These are phyloP conservation scores for Acyrthosiphon pisum DNA, from an alignment of 1,140 invertebrate genomes.

Conservation along the genomic window DNA sequence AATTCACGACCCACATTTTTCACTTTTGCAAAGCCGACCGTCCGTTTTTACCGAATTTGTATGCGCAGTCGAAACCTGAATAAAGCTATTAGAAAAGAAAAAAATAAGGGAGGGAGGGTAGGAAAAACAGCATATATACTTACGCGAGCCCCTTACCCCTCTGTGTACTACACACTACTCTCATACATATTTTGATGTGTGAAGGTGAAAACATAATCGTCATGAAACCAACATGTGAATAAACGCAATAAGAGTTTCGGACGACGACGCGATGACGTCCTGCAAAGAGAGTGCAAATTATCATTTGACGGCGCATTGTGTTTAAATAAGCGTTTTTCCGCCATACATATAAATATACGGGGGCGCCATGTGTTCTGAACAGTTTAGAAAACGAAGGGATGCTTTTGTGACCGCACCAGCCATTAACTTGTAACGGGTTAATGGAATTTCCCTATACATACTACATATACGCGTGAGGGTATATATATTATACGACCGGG, in stretches of 20 bases:
- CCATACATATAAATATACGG: background rate
- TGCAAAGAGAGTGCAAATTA: background rate
- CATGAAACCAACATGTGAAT: background rate
- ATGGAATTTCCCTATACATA: slow-evolving; percentile 41
- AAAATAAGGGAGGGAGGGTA: background rate
- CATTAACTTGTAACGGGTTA: slow-evolving; percentile 55
- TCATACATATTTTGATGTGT: background rate
- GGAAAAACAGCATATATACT: background rate
- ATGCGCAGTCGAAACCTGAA: background rate
- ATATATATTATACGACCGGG: background rate
- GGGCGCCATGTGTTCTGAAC: slow-evolving; percentile 32
- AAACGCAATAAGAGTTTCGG: slow-evolving; percentile 3
- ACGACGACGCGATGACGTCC: background rate
- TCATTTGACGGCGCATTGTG: background rate
- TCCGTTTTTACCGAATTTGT: slow-evolving; percentile 6
- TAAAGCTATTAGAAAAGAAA: background rate
- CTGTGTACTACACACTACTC: background rate
- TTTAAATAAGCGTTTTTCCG: slow-evolving; percentile 23
- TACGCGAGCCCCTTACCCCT: background rate
- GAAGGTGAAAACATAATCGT: background rate
- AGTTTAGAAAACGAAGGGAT: slow-evolving; percentile 22
- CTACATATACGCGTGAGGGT: background rate
- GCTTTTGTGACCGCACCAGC: slow-evolving; percentile 38
- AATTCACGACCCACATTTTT: slow-evolving; percentile 19
- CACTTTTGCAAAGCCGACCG: slow-evolving; percentile 11